A percentile compares a stretch with the other conserved stretches of the same genome.
Conservation (phyloP, 2,888 invertebrate species). For the Prostheceraeus crozeri region DNA sequence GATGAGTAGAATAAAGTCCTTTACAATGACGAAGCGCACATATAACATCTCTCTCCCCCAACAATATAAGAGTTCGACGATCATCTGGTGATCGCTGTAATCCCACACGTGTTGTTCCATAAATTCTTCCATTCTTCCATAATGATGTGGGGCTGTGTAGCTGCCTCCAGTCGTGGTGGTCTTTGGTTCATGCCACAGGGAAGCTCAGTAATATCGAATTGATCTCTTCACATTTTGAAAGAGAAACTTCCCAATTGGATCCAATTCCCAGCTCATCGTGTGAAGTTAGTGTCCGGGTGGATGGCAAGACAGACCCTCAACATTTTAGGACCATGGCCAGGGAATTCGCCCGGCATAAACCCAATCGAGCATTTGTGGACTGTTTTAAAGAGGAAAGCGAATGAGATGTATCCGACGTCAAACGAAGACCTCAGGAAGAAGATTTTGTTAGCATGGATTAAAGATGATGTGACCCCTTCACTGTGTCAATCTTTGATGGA, state of each 20-base stretch:
- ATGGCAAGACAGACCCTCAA: constrained; percentile 2
- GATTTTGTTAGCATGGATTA: too few species aligned
- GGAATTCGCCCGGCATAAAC: constrained; percentile 19
- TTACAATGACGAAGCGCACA: too few species aligned
- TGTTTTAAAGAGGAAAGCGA: constrained; percentile 10
- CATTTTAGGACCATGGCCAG: constrained; percentile 15
- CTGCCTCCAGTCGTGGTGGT: neutral
- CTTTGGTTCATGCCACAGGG: constrained; percentile 10
- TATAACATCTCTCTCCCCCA: too few species aligned
- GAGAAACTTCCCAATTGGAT: constrained; percentile 1
- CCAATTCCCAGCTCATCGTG: neutral
- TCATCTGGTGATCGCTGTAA: constrained; percentile 15
- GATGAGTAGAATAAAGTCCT: too few species aligned
- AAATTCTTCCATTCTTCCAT: neutral
- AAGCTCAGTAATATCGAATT: constrained; percentile 4
- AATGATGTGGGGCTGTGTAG: constrained; percentile 12
- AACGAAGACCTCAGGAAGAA: too few species aligned
- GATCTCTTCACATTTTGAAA: neutral
- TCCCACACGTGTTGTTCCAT: neutral
- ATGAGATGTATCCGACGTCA: too few species aligned
- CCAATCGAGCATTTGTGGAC: neutral
- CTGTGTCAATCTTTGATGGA: too few species aligned
- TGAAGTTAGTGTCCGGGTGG: constrained; percentile 1
- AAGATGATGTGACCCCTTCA: too few species aligned
- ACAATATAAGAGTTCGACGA: constrained; percentile 4